phyloP scores from a whole-genome alignment of 2,888 invertebrate species.

The Oscheius myriophilus region DNA sequence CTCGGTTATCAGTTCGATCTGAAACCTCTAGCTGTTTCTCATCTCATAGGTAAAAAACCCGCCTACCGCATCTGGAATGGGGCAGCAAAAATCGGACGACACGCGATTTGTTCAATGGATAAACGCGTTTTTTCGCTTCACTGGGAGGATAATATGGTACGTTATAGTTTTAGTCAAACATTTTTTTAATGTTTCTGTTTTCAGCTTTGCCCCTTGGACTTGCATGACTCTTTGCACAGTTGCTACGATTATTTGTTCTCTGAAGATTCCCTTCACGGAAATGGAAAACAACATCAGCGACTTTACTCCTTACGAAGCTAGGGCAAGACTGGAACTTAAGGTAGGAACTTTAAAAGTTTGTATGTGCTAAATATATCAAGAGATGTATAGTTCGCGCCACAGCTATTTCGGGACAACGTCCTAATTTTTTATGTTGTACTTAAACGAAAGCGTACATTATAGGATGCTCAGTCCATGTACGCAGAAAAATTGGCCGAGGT shows the following conservation, averaged over 20 bases:
- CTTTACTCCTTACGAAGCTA: constrained; percentile 66
- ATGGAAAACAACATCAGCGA: constrained; percentile 68
- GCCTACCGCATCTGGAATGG: neutral
- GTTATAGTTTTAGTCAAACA: neutral
- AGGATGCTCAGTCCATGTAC: too few relatives aligned
- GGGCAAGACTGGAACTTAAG: constrained; percentile 60
- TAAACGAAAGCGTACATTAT: too few relatives aligned
- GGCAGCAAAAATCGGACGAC: constrained; percentile 14
- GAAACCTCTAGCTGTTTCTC: too few relatives aligned
- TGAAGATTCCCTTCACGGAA: constrained; percentile 59
- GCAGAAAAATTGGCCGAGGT: too few relatives aligned
- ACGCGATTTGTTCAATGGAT: constrained; percentile 25
- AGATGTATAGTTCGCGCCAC: too few relatives aligned
- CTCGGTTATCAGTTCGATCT: too few relatives aligned
- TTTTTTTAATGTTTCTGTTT: constrained; percentile 1
- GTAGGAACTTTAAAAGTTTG: constrained; percentile 33
- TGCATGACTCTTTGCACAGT: constrained; percentile 48
- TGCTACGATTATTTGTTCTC: constrained; percentile 39
- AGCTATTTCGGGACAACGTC: too few relatives aligned
- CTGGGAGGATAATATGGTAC: constrained; percentile 17
- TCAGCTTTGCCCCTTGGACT: constrained; percentile 45
- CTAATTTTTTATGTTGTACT: too few relatives aligned
- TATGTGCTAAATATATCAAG: too few relatives aligned
- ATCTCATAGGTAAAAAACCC: too few relatives aligned
- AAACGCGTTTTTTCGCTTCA: constrained; percentile 20